Evolutionary conservation across 2,888 invertebrate species (phyloP).

Genomic region (Seira ritae): DNA sequence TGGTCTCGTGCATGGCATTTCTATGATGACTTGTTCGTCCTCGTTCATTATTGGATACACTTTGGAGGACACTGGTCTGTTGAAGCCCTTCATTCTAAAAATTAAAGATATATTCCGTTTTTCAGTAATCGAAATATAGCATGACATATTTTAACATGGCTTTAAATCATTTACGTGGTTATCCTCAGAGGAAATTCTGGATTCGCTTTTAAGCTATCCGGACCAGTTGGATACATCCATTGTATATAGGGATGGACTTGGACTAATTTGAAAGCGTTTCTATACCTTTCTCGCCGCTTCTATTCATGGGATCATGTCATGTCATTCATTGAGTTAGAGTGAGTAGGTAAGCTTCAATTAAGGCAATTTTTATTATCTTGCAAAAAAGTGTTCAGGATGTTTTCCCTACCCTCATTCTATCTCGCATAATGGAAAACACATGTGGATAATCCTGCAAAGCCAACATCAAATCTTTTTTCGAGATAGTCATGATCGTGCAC

Average conservation of each 20-base stretch:
- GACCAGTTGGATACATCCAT: constrained; percentile 35
- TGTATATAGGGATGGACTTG: constrained; percentile 53
- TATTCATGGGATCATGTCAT: no score
- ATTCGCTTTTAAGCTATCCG: constrained; percentile 32
- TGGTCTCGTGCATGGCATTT: constrained; percentile 63
- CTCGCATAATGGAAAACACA: constrained; percentile 58
- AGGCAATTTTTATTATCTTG: no score
- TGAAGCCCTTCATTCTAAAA: constrained; percentile 53
- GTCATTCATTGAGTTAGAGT: no score
- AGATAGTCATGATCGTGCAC: constrained; percentile 64
- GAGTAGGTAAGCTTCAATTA: no score
- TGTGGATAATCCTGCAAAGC: constrained; percentile 59
- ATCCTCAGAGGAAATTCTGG: constrained; percentile 50
- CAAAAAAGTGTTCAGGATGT: no score
- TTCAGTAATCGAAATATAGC: no score
- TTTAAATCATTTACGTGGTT: no score
- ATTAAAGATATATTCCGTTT: no score
- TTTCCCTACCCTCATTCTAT: constrained; percentile 50
- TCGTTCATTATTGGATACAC: constrained; percentile 66
- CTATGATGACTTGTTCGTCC: constrained; percentile 62
- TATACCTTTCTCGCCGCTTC: constrained; percentile 50
- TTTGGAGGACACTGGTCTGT: constrained; percentile 42
- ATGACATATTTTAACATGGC: no score
- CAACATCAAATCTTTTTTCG: constrained; percentile 64
- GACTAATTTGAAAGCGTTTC: constrained; percentile 60